Evolutionary conservation across 2,113 vertebrate genomes (phyloP), one percentile per base, ranked within the genome.

Genomic region (Riparia riparia): DNA sequence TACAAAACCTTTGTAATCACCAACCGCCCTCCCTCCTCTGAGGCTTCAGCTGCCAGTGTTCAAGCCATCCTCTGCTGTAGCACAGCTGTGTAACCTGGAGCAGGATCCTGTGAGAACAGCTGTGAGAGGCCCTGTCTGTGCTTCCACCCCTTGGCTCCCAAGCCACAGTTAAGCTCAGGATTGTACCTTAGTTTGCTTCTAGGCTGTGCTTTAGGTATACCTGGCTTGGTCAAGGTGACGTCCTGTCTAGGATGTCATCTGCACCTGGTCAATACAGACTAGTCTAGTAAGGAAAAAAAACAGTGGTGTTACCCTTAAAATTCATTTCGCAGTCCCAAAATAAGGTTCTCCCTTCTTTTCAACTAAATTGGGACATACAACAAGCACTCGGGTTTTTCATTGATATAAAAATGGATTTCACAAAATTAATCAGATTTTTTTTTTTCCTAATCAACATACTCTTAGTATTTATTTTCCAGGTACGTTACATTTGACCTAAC

Each of bases 401-500:
- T 58, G 6, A 54, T 28, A 49, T n/a, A 47, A 72, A 65, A 10
- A 4, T 42, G 28, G 8, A 56, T 51, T 79, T 69, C 17, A 72
- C 4, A 54, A 72, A 63, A 44, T 7, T 37, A 64, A 24, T 65
- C 76, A n/a, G 7, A 73, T 12, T 17, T 20, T 47, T 47, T 42
- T 64, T 54, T 51, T 76, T 70, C 29, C 47, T 65, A 45, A 44
- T 61, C 56, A 63, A 54, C 2, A 24, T 83, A 56, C 11, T 89
- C 82, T 60, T 56, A 28, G 14, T 54, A 44, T 89, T 49, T 42
- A 10, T 50, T 93, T 91, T 86, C 95, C 69, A 95, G 60, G 84
- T 91, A 31, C 1, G 1, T 95, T 97, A 89, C 84, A 94, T 86
- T 97, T 96, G 45, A 92, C 61, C 91, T 95, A 96, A 64, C 51